A percentile compares a stretch with the other conserved stretches of the same genome.
Conservation (phyloP, 2,888 invertebrate species). For the Scaptomyza flava region DNA sequence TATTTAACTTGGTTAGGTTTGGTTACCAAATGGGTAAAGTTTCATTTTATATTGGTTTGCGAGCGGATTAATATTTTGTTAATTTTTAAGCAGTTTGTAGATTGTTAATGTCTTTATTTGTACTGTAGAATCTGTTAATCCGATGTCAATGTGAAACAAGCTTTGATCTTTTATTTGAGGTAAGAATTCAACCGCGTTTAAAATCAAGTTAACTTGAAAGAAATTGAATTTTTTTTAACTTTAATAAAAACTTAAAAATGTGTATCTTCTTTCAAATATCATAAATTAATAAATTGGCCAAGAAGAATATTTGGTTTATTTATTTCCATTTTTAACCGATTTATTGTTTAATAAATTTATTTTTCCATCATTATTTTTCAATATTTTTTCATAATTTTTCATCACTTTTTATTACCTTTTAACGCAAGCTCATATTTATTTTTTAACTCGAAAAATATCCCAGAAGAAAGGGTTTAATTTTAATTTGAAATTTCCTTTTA, state of each 20-base stretch:
- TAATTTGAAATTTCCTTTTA: slow-evolving; percentile 14
- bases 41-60: slow-evolving; percentile 1
- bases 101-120: background rate
- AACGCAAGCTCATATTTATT: background rate
- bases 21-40: slow-evolving; percentile 5
- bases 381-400: background rate
- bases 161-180: background rate
- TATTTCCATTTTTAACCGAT: background rate
- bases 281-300: too few relatives aligned
- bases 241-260: background rate
- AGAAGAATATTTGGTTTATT: background rate
- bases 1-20: background rate
- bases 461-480: background rate
- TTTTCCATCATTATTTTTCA: background rate
- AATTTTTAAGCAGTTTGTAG: background rate
- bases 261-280: too few relatives aligned
- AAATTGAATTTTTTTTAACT: too few relatives aligned
- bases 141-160: background rate
- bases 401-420: slow-evolving; percentile 15
- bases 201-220: too few relatives aligned
- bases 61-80: slow-evolving; percentile 11
- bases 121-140: background rate
- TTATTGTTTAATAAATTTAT: background rate
- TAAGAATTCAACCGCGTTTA: too few relatives aligned
- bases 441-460: background rate